Evolutionary conservation across 2,113 vertebrate species (phyloP).

Genomic region (Elephas maximus): DNA sequence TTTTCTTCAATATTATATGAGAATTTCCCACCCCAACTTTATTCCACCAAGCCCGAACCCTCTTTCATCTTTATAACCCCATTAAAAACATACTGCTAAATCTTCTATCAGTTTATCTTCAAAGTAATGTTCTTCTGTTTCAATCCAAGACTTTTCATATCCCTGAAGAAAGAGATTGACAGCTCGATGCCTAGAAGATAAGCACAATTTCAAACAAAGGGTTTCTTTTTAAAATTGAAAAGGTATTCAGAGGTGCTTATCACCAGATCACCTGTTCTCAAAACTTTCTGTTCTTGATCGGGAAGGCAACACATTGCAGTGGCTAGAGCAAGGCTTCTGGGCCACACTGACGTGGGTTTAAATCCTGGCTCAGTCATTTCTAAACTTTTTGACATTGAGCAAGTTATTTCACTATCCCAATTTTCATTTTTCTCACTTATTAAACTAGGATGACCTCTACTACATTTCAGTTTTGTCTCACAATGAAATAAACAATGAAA

Average conservation of each 20-base stretch:
- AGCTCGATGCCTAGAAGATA: conserved; percentile 93
- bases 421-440: not conserved
- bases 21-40: not conserved
- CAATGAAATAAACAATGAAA: not conserved
- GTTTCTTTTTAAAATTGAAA: not conserved
- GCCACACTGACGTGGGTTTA: not conserved
- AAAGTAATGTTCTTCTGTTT: conserved; percentile 98
- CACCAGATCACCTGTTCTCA: not conserved
- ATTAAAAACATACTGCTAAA: conserved; percentile 91
- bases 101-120: conserved; percentile 99
- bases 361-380: not conserved
- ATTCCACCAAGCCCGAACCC: conserved; percentile 22
- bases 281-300: not conserved
- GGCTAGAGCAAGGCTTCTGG: not conserved
- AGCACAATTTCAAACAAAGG: conserved; percentile 61
- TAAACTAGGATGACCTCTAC: not conserved
- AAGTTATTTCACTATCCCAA: not conserved
- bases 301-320: not conserved
- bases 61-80: not conserved
- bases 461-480: not conserved
- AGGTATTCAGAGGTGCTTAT: not conserved
- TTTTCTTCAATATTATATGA: not conserved
- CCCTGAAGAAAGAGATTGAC: conserved; percentile 98
- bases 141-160: conserved; percentile 98
- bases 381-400: not conserved